Percentiles rank a stretch among this genome's conserved stretches.
Evolutionary conservation across 2,113 vertebrate genomes (phyloP).

Genomic region (Hemiprocne comata): DNA sequence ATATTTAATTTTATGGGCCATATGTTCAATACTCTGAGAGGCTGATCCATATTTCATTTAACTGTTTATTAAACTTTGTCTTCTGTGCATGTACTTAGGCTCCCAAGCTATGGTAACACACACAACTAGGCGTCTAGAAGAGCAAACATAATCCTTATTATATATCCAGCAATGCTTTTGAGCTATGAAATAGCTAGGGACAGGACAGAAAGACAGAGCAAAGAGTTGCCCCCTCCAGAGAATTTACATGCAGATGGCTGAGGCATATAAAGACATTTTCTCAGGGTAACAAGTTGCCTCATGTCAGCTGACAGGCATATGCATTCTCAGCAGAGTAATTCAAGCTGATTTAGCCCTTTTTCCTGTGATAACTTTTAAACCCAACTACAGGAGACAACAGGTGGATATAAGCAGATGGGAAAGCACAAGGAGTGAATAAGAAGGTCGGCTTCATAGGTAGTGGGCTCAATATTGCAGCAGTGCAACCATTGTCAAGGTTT

Average conservation of each 20-base stretch:
- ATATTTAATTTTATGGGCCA: slow-evolving; percentile 28
- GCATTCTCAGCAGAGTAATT: slow-evolving; percentile 43
- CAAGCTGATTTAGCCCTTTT: slow-evolving; percentile 37
- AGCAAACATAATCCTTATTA: background rate
- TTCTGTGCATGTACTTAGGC: background rate
- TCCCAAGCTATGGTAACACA: background rate
- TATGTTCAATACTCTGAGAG: background rate
- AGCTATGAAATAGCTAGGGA: background rate
- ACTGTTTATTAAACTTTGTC: slow-evolving; percentile 31
- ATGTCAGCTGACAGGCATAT: slow-evolving; percentile 22
- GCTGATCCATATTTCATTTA: slow-evolving; percentile 36
- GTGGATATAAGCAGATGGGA: slow-evolving; percentile 53
- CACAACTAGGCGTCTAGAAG: background rate
- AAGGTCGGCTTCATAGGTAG: slow-evolving; percentile 49
- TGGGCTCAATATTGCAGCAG: slow-evolving; percentile 41
- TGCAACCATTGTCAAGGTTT: slow-evolving; percentile 49
- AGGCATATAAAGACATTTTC: slow-evolving; percentile 40
- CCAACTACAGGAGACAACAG: slow-evolving; percentile 34
- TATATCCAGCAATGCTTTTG: background rate
- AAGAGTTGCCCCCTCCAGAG: slow-evolving; percentile 8
- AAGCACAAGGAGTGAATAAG: slow-evolving; percentile 43
- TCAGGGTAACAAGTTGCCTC: slow-evolving; percentile 50
- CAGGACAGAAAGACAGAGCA: slow-evolving; percentile 6
- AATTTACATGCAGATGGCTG: slow-evolving; percentile 52
- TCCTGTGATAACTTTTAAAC: slow-evolving; percentile 46